phyloP scores from a whole-genome alignment of 2,888 invertebrate genomes.

The Machimus atricapillus region DNA sequence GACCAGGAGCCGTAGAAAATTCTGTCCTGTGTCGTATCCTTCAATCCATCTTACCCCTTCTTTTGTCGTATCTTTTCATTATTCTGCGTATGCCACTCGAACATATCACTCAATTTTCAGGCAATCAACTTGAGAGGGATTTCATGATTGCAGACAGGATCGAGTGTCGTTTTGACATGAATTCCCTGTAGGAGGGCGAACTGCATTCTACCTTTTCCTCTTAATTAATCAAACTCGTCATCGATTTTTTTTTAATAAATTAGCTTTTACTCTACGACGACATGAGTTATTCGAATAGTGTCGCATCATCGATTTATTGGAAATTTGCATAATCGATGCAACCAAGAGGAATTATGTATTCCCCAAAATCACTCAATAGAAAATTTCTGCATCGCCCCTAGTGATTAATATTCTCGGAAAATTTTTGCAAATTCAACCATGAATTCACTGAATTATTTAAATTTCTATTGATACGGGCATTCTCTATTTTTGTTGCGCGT shows the following conservation, averaged over 20 bases:
- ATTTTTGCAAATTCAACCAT: background rate
- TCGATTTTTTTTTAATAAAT: background rate
- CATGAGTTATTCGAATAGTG: background rate
- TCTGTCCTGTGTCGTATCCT: background rate
- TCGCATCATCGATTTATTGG: background rate
- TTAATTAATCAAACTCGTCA: background rate
- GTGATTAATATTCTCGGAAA: background rate
- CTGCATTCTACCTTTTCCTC: background rate
- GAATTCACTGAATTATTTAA: too few relatives aligned
- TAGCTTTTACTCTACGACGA: background rate
- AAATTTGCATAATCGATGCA: background rate
- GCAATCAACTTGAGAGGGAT: background rate
- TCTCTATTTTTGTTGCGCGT: too few relatives aligned
- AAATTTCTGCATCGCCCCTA: background rate
- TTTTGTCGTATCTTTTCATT: background rate
- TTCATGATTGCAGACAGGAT: background rate
- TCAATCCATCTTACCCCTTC: background rate
- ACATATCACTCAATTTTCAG: background rate
- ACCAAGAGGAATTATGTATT: background rate
- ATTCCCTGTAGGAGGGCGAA: background rate
- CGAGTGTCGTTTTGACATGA: background rate
- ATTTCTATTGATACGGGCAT: too few relatives aligned
- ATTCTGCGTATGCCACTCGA: background rate
- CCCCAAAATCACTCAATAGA: background rate
- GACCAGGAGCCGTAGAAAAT: background rate